phyloP scores from a whole-genome alignment of 2,888 invertebrate genomes.

The Drosophila emarginata region DNA sequence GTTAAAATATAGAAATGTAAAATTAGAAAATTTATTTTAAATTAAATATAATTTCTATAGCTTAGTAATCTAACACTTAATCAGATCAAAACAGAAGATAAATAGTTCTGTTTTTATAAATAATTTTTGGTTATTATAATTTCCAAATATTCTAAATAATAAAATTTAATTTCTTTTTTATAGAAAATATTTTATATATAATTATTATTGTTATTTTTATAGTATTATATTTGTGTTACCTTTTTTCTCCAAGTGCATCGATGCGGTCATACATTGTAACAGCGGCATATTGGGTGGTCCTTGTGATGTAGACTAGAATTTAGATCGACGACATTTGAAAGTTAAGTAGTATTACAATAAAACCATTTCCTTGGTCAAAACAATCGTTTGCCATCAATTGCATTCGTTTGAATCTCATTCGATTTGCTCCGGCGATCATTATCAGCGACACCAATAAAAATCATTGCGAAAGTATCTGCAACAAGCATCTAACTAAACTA shows the following conservation, averaged over 20 bases:
- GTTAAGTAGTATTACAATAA: slow-evolving; percentile 2
- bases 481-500: slow-evolving; percentile 44
- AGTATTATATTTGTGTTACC: not conserved
- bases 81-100: too few relatives aligned
- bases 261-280: slow-evolving; percentile 48
- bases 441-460: slow-evolving; percentile 79
- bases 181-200: too few relatives aligned
- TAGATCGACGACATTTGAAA: slow-evolving; percentile 1
- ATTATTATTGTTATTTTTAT: too few relatives aligned
- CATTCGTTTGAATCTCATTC: slow-evolving; percentile 3
- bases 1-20: too few relatives aligned
- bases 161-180: too few relatives aligned
- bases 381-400: slow-evolving; percentile 6
- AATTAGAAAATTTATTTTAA: too few relatives aligned
- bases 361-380: slow-evolving; percentile 11
- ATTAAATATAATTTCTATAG: too few relatives aligned
- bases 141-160: too few relatives aligned
- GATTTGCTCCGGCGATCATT: slow-evolving; percentile 49
- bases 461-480: slow-evolving; percentile 76
- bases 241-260: slow-evolving; percentile 28
- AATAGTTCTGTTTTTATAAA: too few relatives aligned
- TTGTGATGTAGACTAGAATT: slow-evolving; percentile 1
- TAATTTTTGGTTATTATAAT: too few relatives aligned
- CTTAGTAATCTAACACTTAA: too few relatives aligned
- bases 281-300: slow-evolving; percentile 50